phyloP scores from a whole-genome alignment of 2,888 invertebrate species.

The Colostygia pectinataria region DNA sequence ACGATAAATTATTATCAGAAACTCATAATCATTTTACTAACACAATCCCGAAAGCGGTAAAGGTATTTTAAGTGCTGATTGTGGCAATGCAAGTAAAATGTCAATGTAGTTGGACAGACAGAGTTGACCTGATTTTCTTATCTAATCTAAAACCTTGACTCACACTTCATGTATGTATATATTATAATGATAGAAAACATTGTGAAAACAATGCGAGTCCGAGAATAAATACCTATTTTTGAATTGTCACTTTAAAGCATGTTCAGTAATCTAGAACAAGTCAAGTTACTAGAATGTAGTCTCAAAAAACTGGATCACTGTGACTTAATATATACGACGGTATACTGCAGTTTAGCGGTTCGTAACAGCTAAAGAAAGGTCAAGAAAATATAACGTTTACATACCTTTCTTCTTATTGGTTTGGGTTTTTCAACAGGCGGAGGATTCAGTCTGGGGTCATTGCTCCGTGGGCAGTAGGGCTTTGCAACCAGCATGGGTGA shows the following conservation, averaged over 20 bases:
- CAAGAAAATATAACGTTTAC: conserved; percentile 22
- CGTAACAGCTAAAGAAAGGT: too few relatives aligned
- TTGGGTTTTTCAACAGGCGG: conserved; percentile 76
- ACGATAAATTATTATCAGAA: neutral
- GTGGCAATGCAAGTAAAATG: neutral
- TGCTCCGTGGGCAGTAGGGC: conserved; percentile 51
- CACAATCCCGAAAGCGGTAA: neutral
- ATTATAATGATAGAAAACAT: too few relatives aligned
- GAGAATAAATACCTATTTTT: too few relatives aligned
- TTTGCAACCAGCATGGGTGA: conserved; percentile 47
- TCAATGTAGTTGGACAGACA: conserved; percentile 1
- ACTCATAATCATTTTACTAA: neutral
- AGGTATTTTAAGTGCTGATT: neutral
- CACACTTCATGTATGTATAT: conserved; percentile 11
- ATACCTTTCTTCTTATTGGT: conserved; percentile 80
- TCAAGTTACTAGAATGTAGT: too few relatives aligned
- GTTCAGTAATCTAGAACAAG: too few relatives aligned
- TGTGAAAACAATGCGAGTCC: too few relatives aligned
- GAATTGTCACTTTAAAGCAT: too few relatives aligned
- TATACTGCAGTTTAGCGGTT: too few relatives aligned
- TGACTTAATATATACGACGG: too few relatives aligned
- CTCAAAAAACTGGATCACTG: too few relatives aligned
- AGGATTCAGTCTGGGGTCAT: conserved; percentile 74
- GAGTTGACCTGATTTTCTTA: conserved; percentile 37
- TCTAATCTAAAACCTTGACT: conserved; percentile 52